These are phyloP conservation scores for Pterocles orientalis DNA, from an alignment of 2,113 vertebrate species.

Conservation along the genomic window DNA sequence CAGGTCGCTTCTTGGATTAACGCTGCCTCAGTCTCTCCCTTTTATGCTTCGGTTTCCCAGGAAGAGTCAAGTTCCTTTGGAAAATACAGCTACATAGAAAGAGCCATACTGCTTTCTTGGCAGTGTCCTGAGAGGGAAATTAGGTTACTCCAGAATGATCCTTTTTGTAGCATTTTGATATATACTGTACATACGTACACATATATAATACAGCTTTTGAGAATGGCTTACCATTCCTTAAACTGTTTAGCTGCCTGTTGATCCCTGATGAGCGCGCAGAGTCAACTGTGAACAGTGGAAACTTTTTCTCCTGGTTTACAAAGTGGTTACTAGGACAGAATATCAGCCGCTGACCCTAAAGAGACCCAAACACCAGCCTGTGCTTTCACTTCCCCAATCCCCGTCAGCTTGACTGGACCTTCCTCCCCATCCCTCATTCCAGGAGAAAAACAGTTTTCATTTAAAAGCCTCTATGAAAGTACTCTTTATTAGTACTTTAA, in stretches of 20 bases:
- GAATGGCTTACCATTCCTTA: background rate
- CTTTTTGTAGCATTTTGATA: background rate
- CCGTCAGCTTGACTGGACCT: background rate
- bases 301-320: background rate
- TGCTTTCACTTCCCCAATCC: background rate
- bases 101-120: background rate
- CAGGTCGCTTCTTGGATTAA: background rate
- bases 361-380: background rate
- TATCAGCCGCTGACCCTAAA: background rate
- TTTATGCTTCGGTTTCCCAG: background rate
- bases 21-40: fast-evolving
- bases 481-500: background rate
- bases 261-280: background rate
- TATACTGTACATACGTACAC: background rate
- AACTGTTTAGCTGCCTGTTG: background rate
- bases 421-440: background rate
- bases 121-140: background rate
- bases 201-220: background rate
- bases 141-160: background rate
- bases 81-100: background rate
- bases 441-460: background rate
- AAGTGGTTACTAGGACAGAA: background rate
- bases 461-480: background rate
- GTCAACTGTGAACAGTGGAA: background rate
- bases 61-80: background rate